Evolutionary conservation across 2,888 invertebrate genomes (phyloP), one percentile per base, ranked within the genome.

Genomic region (Eueremaeus valkanovi): DNA sequence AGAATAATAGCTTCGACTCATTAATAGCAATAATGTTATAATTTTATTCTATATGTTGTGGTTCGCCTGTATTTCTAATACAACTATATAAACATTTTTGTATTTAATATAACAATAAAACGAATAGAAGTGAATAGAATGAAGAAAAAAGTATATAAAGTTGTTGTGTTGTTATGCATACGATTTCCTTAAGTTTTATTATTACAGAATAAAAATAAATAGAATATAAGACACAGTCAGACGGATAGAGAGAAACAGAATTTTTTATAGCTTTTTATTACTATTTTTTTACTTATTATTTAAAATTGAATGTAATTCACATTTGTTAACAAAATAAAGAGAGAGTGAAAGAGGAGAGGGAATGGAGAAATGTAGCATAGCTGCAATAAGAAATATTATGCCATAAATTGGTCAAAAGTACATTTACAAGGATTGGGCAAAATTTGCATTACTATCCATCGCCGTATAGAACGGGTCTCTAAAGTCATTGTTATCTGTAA

Each of bases 381-480:
- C n/a, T n/a, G n/a, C n/a, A n/a, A n/a, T n/a, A n/a, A n/a, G 13
- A 3, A 55, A 55, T 55, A 21, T 21, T 24, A 55, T 55, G 24
- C 9, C 66, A 66, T 66, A 33, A 36, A 66, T 36, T 36, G 21
- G 36, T 36, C 36, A 66, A 33, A 66, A 29, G 27, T 1, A 11
- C 36, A 66, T 66, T 66, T 21, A 1, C 36, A 36, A 36, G 36
- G 21, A 66, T 66, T 58, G 58, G 3, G 31, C 29, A 16, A 58
- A 58, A 58, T 58, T 36, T 66, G 66, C 66, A 66, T 66, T 66
- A 21, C 18, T 58, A 6, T 27, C 13, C n/a, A n/a, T n/a, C n/a
- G n/a, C n/a, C n/a, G n/a, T n/a, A n/a, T n/a, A 58, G 13, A 27
- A 58, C 58, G 11, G 58, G 58, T 61, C 61, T 61, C 36, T 66